Conservation (phyloP, 2,888 invertebrate genomes). For the Diaphora mendica region DNA sequence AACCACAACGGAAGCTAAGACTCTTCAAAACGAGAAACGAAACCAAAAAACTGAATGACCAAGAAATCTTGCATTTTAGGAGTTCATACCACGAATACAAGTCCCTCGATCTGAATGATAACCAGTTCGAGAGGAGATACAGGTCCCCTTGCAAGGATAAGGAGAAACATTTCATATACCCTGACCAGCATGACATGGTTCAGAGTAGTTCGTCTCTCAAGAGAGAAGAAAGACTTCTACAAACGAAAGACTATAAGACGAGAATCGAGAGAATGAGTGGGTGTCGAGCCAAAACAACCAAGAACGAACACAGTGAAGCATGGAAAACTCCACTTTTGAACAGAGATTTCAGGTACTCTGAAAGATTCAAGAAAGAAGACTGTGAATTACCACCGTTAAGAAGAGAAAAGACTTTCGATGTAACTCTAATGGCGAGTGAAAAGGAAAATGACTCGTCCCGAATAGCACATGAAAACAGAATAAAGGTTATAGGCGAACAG, state of each 20-base stretch:
- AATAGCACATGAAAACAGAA: conserved; percentile 69
- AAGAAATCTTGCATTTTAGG: conserved; percentile 71
- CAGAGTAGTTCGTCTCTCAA: conserved; percentile 77
- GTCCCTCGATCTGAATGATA: conserved; percentile 72
- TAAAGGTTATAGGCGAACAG: conserved; percentile 73
- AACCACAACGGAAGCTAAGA: conserved; percentile 86
- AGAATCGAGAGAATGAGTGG: conserved; percentile 82
- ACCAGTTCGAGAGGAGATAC: conserved; percentile 78
- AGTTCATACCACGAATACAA: conserved; percentile 74
- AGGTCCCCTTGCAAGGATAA: conserved; percentile 79
- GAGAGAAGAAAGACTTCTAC: conserved; percentile 81
- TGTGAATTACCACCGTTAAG: conserved; percentile 72
- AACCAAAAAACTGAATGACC: conserved; percentile 86
- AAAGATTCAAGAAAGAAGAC: conserved; percentile 79
- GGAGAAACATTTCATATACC: conserved; percentile 78
- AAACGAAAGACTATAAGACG: conserved; percentile 81
- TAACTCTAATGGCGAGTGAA: conserved; percentile 72
- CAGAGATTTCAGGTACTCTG: conserved; percentile 82
- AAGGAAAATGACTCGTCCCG: conserved; percentile 72
- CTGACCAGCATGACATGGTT: conserved; percentile 77
- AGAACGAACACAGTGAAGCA: conserved; percentile 77
- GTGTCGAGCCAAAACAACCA: conserved; percentile 81
- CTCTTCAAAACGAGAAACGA: conserved; percentile 92
- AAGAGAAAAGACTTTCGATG: conserved; percentile 84
- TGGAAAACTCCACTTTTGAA: conserved; percentile 82